Conservation (phyloP, 1,140 invertebrate species). For the Fopius arisanus region DNA sequence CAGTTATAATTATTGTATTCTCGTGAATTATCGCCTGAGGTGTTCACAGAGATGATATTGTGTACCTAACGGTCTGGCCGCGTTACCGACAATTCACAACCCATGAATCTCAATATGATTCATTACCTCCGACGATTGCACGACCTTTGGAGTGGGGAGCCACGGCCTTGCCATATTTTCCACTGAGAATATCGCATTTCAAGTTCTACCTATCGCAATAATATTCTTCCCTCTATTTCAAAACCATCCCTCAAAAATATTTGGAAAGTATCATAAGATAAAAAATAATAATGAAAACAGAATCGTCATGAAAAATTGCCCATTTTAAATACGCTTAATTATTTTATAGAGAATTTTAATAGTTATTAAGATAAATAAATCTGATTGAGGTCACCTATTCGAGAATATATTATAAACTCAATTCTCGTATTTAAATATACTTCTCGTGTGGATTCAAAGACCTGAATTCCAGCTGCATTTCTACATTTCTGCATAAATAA, state of each 20-base stretch:
- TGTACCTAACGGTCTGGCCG: slow-evolving; percentile 52
- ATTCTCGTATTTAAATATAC: too few species aligned
- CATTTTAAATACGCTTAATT: too few species aligned
- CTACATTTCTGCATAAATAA: too few species aligned
- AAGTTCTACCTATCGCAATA: background rate
- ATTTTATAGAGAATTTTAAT: too few species aligned
- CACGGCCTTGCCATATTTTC: slow-evolving; percentile 51
- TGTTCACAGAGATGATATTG: slow-evolving; percentile 9
- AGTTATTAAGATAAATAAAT: background rate
- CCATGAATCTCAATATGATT: slow-evolving; percentile 2
- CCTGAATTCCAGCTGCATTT: background rate
- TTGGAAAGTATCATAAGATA: too few species aligned
- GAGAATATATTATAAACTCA: too few species aligned
- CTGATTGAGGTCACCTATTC: background rate
- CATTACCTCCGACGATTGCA: slow-evolving; percentile 36
- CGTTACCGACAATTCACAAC: slow-evolving; percentile 39
- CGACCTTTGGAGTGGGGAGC: slow-evolving; percentile 43
- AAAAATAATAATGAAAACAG: too few species aligned
- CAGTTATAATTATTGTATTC: background rate
- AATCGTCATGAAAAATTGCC: too few species aligned
- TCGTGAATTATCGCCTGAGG: background rate
- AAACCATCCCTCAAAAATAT: background rate
- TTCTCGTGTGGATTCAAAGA: too few species aligned
- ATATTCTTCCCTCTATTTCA: too few species aligned
- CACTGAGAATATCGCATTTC: background rate